These are phyloP conservation scores for Sisyra nigra DNA, from an alignment of 2,888 invertebrate species.

Conservation along the genomic window DNA sequence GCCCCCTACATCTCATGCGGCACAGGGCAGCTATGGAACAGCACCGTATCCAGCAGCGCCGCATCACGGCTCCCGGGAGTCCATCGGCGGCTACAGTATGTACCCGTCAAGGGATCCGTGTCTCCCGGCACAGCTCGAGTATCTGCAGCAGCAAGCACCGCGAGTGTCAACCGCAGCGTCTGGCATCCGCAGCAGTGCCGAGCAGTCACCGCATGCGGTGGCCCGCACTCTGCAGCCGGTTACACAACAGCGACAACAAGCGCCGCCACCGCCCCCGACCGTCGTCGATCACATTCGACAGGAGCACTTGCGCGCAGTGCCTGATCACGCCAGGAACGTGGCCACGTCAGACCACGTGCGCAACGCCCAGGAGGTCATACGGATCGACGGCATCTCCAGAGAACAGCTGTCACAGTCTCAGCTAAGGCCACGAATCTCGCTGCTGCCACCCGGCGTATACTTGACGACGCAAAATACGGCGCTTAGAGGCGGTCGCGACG, in stretches of 20 bases:
- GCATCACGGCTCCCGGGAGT: slow-evolving; percentile 19
- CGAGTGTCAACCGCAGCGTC: slow-evolving; percentile 12
- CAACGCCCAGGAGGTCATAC: slow-evolving; percentile 5
- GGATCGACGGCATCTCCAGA: slow-evolving; percentile 6
- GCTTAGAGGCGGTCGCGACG: slow-evolving; percentile 11
- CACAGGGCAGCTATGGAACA: slow-evolving; percentile 8
- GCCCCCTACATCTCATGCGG: slow-evolving; percentile 10
- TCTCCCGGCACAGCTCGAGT: slow-evolving; percentile 16
- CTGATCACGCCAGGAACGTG: slow-evolving; percentile 21
- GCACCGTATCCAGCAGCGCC: slow-evolving; percentile 24
- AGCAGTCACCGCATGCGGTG: not conserved
- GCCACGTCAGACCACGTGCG: slow-evolving; percentile 23
- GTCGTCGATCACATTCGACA: slow-evolving; percentile 7
- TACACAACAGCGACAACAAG: slow-evolving; percentile 28
- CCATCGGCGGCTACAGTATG: slow-evolving; percentile 23
- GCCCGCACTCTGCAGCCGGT: slow-evolving; percentile 20
- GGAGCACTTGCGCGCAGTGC: slow-evolving; percentile 23
- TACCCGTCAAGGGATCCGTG: slow-evolving; percentile 18
- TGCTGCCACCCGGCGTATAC: slow-evolving; percentile 35
- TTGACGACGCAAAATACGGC: slow-evolving; percentile 13
- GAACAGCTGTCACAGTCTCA: slow-evolving; percentile 8
- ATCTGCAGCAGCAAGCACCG: slow-evolving; percentile 1
- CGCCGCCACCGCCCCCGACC: slow-evolving; percentile 16
- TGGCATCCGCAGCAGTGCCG: slow-evolving; percentile 22
- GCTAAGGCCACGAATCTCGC: slow-evolving; percentile 39